Conservation (phyloP, 2,888 invertebrate genomes). For the Tyria jacobaeae region DNA sequence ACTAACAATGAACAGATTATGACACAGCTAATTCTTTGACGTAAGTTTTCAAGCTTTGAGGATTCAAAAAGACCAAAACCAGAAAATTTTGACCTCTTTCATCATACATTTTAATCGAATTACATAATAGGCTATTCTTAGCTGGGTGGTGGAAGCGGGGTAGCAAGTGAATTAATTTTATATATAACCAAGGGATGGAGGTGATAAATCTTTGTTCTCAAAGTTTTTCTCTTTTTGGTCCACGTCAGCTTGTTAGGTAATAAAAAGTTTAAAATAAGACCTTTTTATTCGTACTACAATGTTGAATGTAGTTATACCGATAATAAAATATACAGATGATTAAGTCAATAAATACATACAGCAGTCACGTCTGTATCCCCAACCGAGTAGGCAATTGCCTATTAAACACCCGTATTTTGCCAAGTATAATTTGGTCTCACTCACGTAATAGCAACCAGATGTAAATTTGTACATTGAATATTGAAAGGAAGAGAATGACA, state of each 20-base stretch:
- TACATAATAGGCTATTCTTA: neutral
- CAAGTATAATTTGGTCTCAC: no score
- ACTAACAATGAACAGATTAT: no score
- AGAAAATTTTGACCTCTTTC: neutral
- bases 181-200: neutral
- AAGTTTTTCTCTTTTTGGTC: conserved; percentile 15
- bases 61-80: no score
- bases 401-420: no score
- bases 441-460: no score
- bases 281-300: neutral
- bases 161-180: conserved; percentile 12
- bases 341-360: no score
- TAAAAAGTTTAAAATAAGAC: neutral
- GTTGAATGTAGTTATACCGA: neutral
- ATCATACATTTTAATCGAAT: conserved; percentile 8
- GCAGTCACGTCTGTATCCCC: no score
- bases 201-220: conserved; percentile 24
- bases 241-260: neutral
- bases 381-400: no score
- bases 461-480: no score
- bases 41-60: no score
- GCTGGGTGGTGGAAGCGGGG: neutral
- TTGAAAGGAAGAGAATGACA: no score
- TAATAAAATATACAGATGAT: neutral
- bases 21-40: no score